Conservation (phyloP, 2,113 vertebrate genomes). For the Mus spicilegus region DNA sequence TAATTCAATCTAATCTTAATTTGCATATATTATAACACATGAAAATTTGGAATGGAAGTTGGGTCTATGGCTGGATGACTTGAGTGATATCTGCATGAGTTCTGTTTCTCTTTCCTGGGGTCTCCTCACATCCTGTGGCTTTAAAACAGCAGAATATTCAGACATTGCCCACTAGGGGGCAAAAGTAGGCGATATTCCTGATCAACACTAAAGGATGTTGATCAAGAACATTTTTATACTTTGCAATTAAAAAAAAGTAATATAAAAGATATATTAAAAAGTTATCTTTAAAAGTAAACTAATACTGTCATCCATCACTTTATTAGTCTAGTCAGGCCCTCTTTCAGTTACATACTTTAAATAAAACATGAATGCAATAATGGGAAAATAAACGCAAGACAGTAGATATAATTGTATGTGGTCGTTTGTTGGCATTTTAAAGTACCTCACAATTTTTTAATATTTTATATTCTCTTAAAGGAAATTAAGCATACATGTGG, state of each 20-base stretch:
- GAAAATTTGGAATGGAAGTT: conserved; percentile 51
- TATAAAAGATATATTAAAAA: neutral
- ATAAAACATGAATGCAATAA: conserved; percentile 40
- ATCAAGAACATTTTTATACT: neutral
- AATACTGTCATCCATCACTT: neutral
- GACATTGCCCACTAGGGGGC: conserved; percentile 82
- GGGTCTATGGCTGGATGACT: neutral
- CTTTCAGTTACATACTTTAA: neutral
- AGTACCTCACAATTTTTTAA: conserved; percentile 54
- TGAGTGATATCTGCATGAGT: conserved; percentile 55
- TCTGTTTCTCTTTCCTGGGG: conserved; percentile 63
- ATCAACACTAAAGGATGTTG: conserved; percentile 56
- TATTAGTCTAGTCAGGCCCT: neutral
- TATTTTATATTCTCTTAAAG: conserved; percentile 37
- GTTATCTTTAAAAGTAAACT: conserved; percentile 32
- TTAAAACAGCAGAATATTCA: conserved; percentile 82
- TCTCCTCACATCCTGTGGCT: conserved; percentile 73
- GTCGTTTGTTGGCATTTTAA: conserved; percentile 48
- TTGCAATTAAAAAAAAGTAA: neutral
- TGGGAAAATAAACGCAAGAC: conserved; percentile 23
- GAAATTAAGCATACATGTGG: conserved; percentile 54
- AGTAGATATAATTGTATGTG: neutral
- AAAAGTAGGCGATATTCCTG: conserved; percentile 78
- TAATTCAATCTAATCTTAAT: neutral
- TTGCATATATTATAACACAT: neutral